A percentile compares a stretch with the other conserved stretches of the same genome.
phyloP scores from a whole-genome alignment of 1,140 invertebrate genomes.

The Bombus ignitus region DNA sequence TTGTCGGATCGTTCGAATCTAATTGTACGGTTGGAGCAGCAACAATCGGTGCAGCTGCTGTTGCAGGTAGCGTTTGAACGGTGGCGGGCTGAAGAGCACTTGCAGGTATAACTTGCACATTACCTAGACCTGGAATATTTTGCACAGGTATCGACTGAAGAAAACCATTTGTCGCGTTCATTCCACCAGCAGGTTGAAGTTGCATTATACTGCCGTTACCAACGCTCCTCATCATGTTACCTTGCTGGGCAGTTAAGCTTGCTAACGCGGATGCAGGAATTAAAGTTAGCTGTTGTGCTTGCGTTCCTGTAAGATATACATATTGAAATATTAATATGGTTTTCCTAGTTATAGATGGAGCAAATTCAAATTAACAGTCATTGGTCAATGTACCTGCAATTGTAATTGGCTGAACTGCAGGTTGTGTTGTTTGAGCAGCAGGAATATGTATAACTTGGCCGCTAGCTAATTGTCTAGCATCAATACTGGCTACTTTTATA shows the following conservation, averaged over 20 bases:
- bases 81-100: slow-evolving; percentile 79
- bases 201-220: slow-evolving; percentile 79
- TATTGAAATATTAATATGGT: neutral
- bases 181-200: slow-evolving; percentile 73
- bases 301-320: slow-evolving; percentile 78
- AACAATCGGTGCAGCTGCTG: slow-evolving; percentile 62
- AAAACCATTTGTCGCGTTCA: slow-evolving; percentile 77
- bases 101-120: slow-evolving; percentile 89
- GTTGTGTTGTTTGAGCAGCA: slow-evolving; percentile 76
- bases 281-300: slow-evolving; percentile 88
- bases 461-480: slow-evolving; percentile 78
- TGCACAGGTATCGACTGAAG: slow-evolving; percentile 86
- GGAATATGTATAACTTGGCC: slow-evolving; percentile 82
- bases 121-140: slow-evolving; percentile 89
- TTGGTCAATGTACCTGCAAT: slow-evolving; percentile 81
- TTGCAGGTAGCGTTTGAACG: slow-evolving; percentile 76
- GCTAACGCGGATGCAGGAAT: slow-evolving; percentile 86
- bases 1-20: slow-evolving; percentile 90
- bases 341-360: neutral
- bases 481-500: slow-evolving; percentile 80
- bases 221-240: slow-evolving; percentile 77
- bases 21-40: slow-evolving; percentile 81
- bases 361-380: neutral
- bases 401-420: slow-evolving; percentile 84
- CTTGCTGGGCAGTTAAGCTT: slow-evolving; percentile 74